A percentile compares a stretch with the other conserved stretches of the same genome.
Conservation (phyloP, 2,888 invertebrate genomes). For the Phortica magna region DNA sequence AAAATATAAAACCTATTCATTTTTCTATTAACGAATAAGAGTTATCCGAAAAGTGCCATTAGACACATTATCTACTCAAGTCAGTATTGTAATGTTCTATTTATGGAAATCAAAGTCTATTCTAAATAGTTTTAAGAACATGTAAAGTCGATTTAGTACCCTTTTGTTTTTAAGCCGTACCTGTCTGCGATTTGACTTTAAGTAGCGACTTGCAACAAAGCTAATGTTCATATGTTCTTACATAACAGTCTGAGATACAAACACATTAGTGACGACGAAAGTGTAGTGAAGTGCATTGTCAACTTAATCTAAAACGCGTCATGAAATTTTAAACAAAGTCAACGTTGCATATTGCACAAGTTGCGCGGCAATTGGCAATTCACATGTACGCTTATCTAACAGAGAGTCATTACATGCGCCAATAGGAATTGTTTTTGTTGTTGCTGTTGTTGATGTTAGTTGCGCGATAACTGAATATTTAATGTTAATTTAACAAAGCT, state of each 20-base stretch:
- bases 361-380: neutral
- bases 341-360: neutral
- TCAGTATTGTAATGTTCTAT: no score
- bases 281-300: slow-evolving; percentile 13
- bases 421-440: neutral
- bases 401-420: slow-evolving; percentile 7
- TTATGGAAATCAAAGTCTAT: no score
- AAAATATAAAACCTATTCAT: no score
- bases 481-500: slow-evolving; percentile 33
- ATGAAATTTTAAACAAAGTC: slow-evolving; percentile 21
- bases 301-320: slow-evolving; percentile 27
- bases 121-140: no score
- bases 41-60: no score
- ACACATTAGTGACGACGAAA: neutral
- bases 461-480: slow-evolving; percentile 24
- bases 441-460: neutral
- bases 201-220: neutral
- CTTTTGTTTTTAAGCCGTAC: no score
- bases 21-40: no score
- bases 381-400: neutral
- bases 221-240: neutral
- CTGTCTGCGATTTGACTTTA: neutral
- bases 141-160: no score
- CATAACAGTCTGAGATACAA: neutral
- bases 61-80: no score